Base-by-base conservation (phyloP, 1,140 invertebrate species). In the Aphaenogaster ashmeadi region DNA sequence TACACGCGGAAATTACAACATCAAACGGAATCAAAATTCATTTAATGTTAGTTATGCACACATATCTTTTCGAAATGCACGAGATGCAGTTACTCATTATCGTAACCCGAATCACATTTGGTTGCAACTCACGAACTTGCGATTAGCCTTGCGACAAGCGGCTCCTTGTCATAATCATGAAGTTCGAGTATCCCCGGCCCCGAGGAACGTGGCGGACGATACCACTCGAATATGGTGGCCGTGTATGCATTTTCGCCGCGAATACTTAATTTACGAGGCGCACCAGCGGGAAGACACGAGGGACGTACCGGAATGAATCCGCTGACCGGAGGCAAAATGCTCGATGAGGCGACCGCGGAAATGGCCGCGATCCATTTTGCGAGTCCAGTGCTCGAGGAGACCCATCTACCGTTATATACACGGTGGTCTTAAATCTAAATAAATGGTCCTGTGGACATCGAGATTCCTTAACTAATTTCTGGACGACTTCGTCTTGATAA, bases 341-440 rank as follows among this genome's bases (percentile, higher is more conserved):
- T 83, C 41, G 21, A 50, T 75, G n/a, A 52, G 38, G 27, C 64
- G 50, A 36, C 79, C 50, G 38, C 52, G 44, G 66, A 38, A 78
- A 90, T 81, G 62, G 56, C 18, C 56, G 21, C 58, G 80, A 88
- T 89, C 88, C 64, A 86, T 86, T 89, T 86, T 50, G 62, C 62
- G 58, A 69, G 33, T 86, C 44, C 56, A 11, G n/a, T 38, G 13
- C 64, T 64, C 74, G 33, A 52, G 50, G 58, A 71, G 77, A 64
- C 60, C 33, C 54, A 36, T 60, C 54, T 83, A 72, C 66, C 52
- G 2, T 69, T 62, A 47, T 33, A 54, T 47, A 80, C 44, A 54
- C 36, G 21, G 64, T 71, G 36, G 38, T 41, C n/a, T 33, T 56
- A 54, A 5, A 81, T 81, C 38, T n/a, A 66, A 69, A 69, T 18